Percentiles rank a stretch among this genome's conserved stretches.
phyloP scores from a whole-genome alignment of 2,113 vertebrate genomes.

The Oncorhynchus mykiss region DNA sequence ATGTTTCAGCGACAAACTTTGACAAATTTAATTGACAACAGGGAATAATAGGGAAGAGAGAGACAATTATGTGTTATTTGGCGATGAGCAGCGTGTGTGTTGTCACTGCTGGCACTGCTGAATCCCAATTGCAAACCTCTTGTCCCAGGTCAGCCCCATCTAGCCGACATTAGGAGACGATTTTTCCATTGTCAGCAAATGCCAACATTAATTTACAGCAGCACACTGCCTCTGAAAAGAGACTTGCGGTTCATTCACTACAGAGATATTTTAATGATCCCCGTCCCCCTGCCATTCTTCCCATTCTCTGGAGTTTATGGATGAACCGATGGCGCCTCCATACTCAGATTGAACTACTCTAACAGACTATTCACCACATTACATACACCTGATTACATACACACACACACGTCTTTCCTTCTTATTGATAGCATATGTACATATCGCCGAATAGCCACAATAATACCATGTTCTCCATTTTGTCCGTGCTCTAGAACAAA shows the following conservation, averaged over 20 bases:
- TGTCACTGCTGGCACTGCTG: constrained; percentile 27
- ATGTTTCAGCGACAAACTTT: constrained; percentile 49
- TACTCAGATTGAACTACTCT: background rate
- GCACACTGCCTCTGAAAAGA: constrained; percentile 62
- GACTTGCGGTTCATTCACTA: constrained; percentile 34
- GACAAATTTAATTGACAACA: constrained; percentile 37
- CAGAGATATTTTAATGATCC: constrained; percentile 29
- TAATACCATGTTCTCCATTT: background rate
- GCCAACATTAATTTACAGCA: constrained; percentile 68
- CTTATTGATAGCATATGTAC: background rate
- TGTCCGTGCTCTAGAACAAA: background rate
- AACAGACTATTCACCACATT: background rate
- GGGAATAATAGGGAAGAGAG: background rate
- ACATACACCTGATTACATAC: background rate
- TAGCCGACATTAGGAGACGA: constrained; percentile 57
- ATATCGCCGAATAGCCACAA: background rate
- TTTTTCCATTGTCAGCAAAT: constrained; percentile 70
- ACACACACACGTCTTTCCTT: background rate
- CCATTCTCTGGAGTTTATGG: constrained; percentile 20
- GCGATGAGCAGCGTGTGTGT: constrained; percentile 35
- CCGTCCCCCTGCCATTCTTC: background rate
- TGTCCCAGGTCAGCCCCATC: constrained; percentile 63
- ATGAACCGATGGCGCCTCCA: background rate
- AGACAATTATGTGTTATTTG: constrained; percentile 40
- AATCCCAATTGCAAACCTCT: constrained; percentile 39